Conservation (phyloP, 2,797 vertebrate species). For the Enteromius argenteus region DNA sequence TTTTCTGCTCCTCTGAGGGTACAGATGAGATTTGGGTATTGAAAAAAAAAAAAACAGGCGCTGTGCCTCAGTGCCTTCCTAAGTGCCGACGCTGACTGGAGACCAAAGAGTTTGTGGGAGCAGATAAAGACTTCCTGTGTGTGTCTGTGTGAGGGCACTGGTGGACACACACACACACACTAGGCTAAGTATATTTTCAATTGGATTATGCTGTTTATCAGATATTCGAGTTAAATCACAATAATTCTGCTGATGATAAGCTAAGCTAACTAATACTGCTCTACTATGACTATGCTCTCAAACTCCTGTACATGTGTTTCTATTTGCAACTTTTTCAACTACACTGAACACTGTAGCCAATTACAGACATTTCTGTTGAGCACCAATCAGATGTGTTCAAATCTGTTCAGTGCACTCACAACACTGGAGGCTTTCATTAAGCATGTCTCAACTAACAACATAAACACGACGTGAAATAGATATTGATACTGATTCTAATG, state of each 20-base stretch:
- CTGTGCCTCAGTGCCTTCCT: neutral
- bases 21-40: neutral
- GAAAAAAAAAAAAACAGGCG: neutral
- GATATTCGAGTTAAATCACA: neutral
- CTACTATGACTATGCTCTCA: neutral
- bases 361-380: neutral
- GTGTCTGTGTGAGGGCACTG: neutral
- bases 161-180: too few relatives aligned
- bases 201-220: too few relatives aligned
- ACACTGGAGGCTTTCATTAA: neutral
- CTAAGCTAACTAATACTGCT: neutral
- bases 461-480: neutral
- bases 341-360: neutral
- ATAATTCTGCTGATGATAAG: neutral
- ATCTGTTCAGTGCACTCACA: too few relatives aligned
- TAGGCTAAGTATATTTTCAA: neutral
- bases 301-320: neutral
- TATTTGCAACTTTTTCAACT: too few relatives aligned
- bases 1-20: constrained; percentile 3
- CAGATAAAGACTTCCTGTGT: constrained; percentile 8
- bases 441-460: too few relatives aligned
- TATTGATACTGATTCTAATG: neutral
- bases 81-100: neutral
- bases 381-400: neutral
- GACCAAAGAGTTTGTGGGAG: neutral